A percentile compares a stretch with the other conserved stretches of the same genome.
phyloP scores from a whole-genome alignment of 2,888 invertebrate genomes.

The Folsomia manolachei region DNA sequence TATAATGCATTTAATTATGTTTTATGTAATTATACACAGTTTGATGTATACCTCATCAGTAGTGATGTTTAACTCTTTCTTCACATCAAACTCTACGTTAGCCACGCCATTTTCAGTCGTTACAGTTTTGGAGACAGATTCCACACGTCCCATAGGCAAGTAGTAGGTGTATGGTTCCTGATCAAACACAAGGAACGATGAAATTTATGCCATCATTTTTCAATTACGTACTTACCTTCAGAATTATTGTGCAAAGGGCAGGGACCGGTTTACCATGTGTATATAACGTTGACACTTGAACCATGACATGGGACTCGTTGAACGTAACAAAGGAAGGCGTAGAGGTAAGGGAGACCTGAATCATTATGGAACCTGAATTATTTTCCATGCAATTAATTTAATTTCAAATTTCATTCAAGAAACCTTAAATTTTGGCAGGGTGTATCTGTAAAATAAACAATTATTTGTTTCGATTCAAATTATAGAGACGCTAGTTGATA shows the following conservation, averaged over 20 bases:
- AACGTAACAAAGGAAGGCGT: conserved; percentile 73
- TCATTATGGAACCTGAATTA: no score
- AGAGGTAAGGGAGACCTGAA: conserved; percentile 73
- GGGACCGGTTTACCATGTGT: conserved; percentile 80
- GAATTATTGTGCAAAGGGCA: conserved; percentile 67
- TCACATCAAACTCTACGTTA: conserved; percentile 24
- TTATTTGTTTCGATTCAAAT: no score
- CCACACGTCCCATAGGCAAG: background rate
- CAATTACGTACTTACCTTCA: conserved; percentile 3
- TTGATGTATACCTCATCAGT: background rate
- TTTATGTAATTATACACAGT: no score
- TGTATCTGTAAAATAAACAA: no score
- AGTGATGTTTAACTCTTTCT: conserved; percentile 12
- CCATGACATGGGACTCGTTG: conserved; percentile 71
- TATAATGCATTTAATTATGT: conserved; percentile 20
- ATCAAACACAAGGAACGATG: background rate
- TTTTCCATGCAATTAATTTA: no score
- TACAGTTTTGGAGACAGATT: conserved; percentile 14
- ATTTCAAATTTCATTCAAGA: no score
- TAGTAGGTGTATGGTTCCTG: conserved; percentile 17
- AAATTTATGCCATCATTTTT: background rate
- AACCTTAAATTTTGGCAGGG: conserved; percentile 89
- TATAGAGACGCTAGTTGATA: no score
- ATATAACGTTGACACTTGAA: conserved; percentile 62
- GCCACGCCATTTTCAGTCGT: conserved; percentile 11